These are phyloP conservation scores for Bubo bubo DNA, from an alignment of 2,113 vertebrate species.

Conservation along the genomic window DNA sequence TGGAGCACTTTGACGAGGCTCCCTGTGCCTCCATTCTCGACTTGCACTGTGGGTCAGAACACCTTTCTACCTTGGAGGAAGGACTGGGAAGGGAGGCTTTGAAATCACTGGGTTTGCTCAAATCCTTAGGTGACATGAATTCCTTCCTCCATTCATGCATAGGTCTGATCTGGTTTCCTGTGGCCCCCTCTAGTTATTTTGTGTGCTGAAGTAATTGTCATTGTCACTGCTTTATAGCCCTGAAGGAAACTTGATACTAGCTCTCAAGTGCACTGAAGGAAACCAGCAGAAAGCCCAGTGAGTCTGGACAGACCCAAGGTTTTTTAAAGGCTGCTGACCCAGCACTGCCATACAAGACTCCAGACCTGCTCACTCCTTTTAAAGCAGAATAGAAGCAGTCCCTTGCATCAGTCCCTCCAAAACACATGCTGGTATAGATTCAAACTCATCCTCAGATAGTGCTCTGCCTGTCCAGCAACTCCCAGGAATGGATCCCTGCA, in stretches of 20 bases:
- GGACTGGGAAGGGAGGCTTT: neutral
- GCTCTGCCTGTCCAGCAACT: neutral
- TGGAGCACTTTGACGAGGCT: neutral
- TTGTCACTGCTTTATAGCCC: neutral
- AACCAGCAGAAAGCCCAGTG: neutral
- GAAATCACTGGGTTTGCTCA: neutral
- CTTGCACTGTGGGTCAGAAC: neutral
- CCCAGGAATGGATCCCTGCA: neutral
- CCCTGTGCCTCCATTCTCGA: neutral
- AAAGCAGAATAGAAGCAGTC: neutral
- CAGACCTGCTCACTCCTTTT: neutral
- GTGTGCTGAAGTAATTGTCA: neutral
- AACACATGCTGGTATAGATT: neutral
- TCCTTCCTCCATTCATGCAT: neutral
- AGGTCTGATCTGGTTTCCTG: neutral
- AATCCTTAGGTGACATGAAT: neutral
- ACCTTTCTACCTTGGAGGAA: neutral
- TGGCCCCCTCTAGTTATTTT: neutral
- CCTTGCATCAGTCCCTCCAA: neutral
- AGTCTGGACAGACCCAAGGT: neutral
- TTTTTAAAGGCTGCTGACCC: neutral
- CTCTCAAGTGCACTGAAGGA: neutral
- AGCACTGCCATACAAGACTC: neutral
- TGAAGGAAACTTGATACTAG: neutral
- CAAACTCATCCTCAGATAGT: neutral